Conservation (phyloP, 2,888 invertebrate genomes). For the Ectemnius lituratus region DNA sequence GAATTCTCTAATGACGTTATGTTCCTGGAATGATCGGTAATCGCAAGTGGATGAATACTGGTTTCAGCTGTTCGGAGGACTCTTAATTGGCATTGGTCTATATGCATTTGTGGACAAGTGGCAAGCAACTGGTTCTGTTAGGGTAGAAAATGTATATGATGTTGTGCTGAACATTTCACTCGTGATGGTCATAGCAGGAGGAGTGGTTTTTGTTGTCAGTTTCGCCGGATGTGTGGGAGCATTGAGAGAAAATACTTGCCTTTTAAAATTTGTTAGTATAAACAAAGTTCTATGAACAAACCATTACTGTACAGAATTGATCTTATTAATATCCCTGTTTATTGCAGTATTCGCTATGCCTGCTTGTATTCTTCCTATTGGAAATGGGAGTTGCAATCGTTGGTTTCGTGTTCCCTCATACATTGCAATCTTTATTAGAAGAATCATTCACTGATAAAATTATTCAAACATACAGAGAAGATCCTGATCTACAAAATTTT, state of each 20-base stretch:
- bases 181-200: slow-evolving; percentile 92
- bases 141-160: slow-evolving; percentile 92
- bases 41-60: too few species aligned
- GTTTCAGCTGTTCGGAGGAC: slow-evolving; percentile 89
- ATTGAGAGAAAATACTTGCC: slow-evolving; percentile 92
- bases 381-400: slow-evolving; percentile 95
- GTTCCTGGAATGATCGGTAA: too few species aligned
- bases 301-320: background rate
- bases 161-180: slow-evolving; percentile 93
- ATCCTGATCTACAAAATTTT: slow-evolving; percentile 94
- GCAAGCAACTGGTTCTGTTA: slow-evolving; percentile 91
- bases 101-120: slow-evolving; percentile 97
- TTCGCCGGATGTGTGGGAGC: slow-evolving; percentile 96
- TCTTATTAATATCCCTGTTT: slow-evolving; percentile 8
- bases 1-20: background rate
- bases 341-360: slow-evolving; percentile 91
- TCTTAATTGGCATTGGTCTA: slow-evolving; percentile 91
- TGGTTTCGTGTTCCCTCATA: slow-evolving; percentile 95
- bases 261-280: slow-evolving; percentile 91
- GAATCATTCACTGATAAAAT: slow-evolving; percentile 94
- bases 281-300: background rate
- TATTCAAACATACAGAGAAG: slow-evolving; percentile 94
- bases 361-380: slow-evolving; percentile 91
- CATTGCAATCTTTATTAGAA: slow-evolving; percentile 90
- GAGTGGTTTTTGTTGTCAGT: slow-evolving; percentile 94